Evolutionary conservation across 2,888 invertebrate species (phyloP).

Genomic region (Drosophila quasianomalipes): DNA sequence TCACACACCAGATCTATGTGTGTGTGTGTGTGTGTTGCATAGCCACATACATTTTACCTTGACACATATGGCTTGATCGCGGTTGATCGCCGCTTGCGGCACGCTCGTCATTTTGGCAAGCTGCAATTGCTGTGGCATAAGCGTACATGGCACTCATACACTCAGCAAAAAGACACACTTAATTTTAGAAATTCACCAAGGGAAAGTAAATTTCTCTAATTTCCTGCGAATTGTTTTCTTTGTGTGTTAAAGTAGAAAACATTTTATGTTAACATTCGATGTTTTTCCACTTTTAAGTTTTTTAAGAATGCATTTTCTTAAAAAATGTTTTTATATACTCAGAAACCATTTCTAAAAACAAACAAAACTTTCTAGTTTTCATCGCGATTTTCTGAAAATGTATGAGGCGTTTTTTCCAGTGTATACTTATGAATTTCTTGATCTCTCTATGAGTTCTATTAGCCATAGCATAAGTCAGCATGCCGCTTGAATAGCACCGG

Average conservation of each 20-base stretch:
- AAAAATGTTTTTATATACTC: not conserved
- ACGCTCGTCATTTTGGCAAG: slow-evolving; percentile 46
- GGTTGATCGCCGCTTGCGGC: slow-evolving; percentile 52
- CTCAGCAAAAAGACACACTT: not conserved
- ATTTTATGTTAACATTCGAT: too few relatives aligned
- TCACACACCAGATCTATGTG: slow-evolving; percentile 2
- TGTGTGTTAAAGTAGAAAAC: not conserved
- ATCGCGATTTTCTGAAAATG: not conserved
- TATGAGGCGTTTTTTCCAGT: not conserved
- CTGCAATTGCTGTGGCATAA: slow-evolving; percentile 16
- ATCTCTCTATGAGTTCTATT: slow-evolving; percentile 2
- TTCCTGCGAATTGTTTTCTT: too few relatives aligned
- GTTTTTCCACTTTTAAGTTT: not conserved
- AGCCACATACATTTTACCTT: slow-evolving; percentile 69
- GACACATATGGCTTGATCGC: slow-evolving; percentile 70
- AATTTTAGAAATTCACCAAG: not conserved
- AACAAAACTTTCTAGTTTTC: not conserved
- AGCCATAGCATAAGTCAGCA: not conserved
- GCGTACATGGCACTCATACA: not conserved
- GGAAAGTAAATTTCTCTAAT: not conserved
- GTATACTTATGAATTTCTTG: not conserved
- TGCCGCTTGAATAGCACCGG: slow-evolving; percentile 45
- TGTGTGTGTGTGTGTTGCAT: slow-evolving; percentile 25
- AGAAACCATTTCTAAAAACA: not conserved
- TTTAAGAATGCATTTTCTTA: not conserved